Base-by-base conservation (phyloP, 2,113 vertebrate genomes). In the Brevimyrus niger region DNA sequence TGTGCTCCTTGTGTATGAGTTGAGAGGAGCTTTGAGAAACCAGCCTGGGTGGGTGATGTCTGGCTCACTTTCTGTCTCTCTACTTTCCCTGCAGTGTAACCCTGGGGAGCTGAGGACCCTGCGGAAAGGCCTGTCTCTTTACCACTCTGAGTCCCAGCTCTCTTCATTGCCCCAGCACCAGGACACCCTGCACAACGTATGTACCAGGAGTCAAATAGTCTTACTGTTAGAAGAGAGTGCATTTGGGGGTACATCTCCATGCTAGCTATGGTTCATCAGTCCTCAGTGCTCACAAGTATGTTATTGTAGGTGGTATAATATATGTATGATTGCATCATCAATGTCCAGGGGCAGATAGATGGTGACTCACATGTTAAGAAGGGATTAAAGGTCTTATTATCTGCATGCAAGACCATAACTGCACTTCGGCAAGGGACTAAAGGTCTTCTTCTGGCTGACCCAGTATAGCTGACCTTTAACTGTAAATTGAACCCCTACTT, bases 91-190 rank as follows among this genome's bases (percentile, higher is more conserved):
- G 94, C 97, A 98, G 95, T 96, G 96, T 38, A 97, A 96, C 93
- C 92, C 96, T 0, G 97, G 97, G 88, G 98, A 98, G 93, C 95
- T 97, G 90, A 96, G 98, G 91, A 97, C 94, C 13, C 95, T 98
- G 91, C 95, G 97, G 93, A 99, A 99, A 92, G 97, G 97, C 76
- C 94, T 97, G 94, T 97, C 96, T 44, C 97, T 97, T 0, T 98
- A 98, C 95, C 98, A 97, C 95, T 99, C 98, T 0, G 98, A 99
- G 94, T 97, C 98, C 17, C 97, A 98, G 95, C 97, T 99, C 86
- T 96, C 97, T 0, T 96, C 97, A 0, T 95, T 98, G 94, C 97
- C 97, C 0, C 98, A 96, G 89, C 97, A 97, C 93, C 97, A 97
- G 92, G 98, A 99, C 0, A 47, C 96, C 92, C 94, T 97, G 95